These are phyloP conservation scores for Drosophila paramelanica DNA, from an alignment of 2,888 invertebrate genomes.

Conservation along the genomic window DNA sequence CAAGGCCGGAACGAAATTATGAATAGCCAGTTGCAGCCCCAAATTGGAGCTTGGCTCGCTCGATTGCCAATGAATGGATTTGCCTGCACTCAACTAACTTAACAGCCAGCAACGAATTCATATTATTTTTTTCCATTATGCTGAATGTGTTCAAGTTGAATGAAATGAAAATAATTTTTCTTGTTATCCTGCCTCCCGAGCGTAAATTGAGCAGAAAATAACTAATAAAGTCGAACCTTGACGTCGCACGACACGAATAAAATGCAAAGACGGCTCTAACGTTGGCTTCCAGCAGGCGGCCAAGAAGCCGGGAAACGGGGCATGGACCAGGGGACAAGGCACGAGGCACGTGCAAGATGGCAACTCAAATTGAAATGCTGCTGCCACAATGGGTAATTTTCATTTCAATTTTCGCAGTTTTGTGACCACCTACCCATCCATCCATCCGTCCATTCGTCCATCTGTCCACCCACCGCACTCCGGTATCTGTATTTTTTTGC, in stretches of 20 bases:
- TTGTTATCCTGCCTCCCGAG: constrained; percentile 80
- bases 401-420: constrained; percentile 78
- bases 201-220: constrained; percentile 84
- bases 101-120: constrained; percentile 17
- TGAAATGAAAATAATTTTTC: constrained; percentile 81
- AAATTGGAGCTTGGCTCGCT: constrained; percentile 37
- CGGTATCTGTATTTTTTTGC: constrained; percentile 53
- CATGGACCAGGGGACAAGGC: constrained; percentile 41
- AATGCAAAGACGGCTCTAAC: constrained; percentile 46
- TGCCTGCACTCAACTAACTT: constrained; percentile 12
- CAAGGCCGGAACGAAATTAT: constrained; percentile 35
- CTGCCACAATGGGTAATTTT: constrained; percentile 80
- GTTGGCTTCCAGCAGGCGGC: constrained; percentile 19
- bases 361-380: constrained; percentile 69
- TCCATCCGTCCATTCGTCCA: not conserved
- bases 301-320: constrained; percentile 23
- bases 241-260: constrained; percentile 64
- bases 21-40: constrained; percentile 26
- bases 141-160: constrained; percentile 77
- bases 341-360: constrained; percentile 73
- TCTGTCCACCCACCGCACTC: not conserved
- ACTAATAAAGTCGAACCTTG: constrained; percentile 82
- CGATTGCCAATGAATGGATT: constrained; percentile 61
- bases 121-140: constrained; percentile 51
- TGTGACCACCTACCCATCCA: constrained; percentile 23